Evolutionary conservation across 2,797 vertebrate species (phyloP), one percentile per base, ranked within the genome.

Genomic region (Premnoplex brunnescens): DNA sequence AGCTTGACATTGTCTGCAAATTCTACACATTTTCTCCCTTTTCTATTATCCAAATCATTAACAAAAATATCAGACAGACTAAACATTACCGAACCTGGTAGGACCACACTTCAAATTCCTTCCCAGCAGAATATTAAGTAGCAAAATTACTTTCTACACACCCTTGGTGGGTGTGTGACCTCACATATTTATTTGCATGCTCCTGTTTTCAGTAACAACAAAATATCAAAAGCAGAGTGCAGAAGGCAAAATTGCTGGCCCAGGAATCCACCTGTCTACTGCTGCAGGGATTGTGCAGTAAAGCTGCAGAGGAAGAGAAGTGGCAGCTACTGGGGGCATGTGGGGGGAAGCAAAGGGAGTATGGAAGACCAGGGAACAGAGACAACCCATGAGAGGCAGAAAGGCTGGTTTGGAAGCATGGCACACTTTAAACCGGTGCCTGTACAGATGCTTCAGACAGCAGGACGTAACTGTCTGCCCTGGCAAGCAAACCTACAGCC

Each of bases 1-100:
- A 76, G 28, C 59, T 93, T 94, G 80, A 87, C 76, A 73, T 71
- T 0, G 16, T 58, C 76, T 78, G 44, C 67, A 89, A 91, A 89
- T 95, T 91, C 76, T 93, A 91, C 58, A 85, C 14, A 14, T 91
- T 91, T 95, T 93, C 77, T 79, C 34, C 76, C 49, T 93, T 93
- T 95, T 93, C 71, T 59, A 55, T 93, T 94, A 84, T 81, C 83
- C 88, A 93, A 88, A 75, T 95, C 69, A 63, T 91, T 94, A 90
- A 88, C 69, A 88, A 93, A 97, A 91, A 52, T 81, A 95, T 90
- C 80, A 88, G 88, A 84, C 73, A 95, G 95, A 96, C 93, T 95
- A 95, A 97, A 97, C 83, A 94, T 73, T 91, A 51, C 43, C 55
- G 83, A 93, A 93, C 48, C 80, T 84, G 55, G 46, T 81, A 62